phyloP scores from a whole-genome alignment of 2,113 vertebrate species.

The Indicator maculatus region DNA sequence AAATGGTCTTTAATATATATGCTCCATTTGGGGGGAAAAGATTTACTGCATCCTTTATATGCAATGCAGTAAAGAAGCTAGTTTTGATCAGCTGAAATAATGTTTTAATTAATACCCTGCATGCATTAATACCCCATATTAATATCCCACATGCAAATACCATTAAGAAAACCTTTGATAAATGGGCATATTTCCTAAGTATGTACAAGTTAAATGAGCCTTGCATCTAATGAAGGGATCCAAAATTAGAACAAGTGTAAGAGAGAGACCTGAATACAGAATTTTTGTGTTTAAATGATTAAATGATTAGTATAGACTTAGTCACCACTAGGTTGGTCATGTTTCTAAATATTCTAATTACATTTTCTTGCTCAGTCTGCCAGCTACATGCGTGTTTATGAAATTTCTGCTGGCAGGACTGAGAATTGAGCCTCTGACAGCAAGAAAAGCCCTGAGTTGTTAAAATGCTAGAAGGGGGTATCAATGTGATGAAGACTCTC shows the following conservation, averaged over 20 bases:
- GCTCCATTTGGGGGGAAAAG: background rate
- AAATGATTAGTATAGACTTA: background rate
- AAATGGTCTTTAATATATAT: slow-evolving; percentile 5
- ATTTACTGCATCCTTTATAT: slow-evolving; percentile 43
- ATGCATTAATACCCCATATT: background rate
- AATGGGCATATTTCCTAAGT: slow-evolving; percentile 44
- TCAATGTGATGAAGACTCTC: background rate
- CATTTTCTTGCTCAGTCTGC: slow-evolving; percentile 10
- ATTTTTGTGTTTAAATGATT: slow-evolving; percentile 22
- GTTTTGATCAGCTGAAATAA: slow-evolving; percentile 47
- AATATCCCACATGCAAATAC: slow-evolving; percentile 11
- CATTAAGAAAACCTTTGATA: slow-evolving; percentile 51
- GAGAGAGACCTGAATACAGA: slow-evolving; percentile 16
- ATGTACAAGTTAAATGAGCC: slow-evolving; percentile 39
- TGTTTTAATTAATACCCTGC: slow-evolving; percentile 52
- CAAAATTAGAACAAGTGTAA: slow-evolving; percentile 43
- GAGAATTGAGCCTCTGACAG: background rate
- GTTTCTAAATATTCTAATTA: slow-evolving; percentile 21
- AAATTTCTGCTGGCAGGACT: background rate
- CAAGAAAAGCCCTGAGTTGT: background rate
- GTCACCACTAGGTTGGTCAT: background rate
- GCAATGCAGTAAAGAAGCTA: background rate
- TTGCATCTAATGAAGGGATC: slow-evolving; percentile 23
- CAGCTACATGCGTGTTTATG: background rate
- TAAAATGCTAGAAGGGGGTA: background rate